A percentile compares a stretch with the other conserved stretches of the same genome.
These are phyloP conservation scores for Pelecanoides urinatrix DNA, from an alignment of 2,113 vertebrate genomes.

Conservation along the genomic window DNA sequence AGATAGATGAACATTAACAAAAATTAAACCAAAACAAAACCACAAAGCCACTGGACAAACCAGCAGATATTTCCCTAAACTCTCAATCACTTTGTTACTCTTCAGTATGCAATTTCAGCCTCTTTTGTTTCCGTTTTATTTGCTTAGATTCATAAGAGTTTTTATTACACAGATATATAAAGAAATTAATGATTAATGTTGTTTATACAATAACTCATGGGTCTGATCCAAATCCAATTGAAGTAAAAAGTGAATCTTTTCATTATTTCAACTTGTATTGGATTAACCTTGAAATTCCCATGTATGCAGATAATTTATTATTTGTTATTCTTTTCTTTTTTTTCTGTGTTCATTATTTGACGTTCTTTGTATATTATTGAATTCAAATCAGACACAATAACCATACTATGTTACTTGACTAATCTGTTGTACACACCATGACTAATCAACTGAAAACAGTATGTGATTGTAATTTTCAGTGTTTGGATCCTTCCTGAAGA, in stretches of 20 bases:
- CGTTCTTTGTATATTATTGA: not conserved
- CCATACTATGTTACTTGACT: not conserved
- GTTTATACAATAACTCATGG: not conserved
- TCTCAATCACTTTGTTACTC: not conserved
- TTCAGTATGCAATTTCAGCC: not conserved
- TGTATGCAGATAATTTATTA: not conserved
- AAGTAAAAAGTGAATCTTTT: conserved; percentile 8
- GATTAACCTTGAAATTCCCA: conserved; percentile 2
- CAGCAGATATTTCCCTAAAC: not conserved
- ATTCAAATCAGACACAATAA: not conserved
- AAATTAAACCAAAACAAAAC: not conserved
- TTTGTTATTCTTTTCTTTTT: not conserved
- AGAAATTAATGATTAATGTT: conserved; percentile 41
- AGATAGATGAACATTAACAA: fast-evolving
- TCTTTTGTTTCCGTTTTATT: not conserved
- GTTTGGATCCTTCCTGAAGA: not conserved
- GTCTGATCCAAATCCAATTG: conserved; percentile 5
- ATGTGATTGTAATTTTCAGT: not conserved
- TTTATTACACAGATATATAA: conserved; percentile 10
- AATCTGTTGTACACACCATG: not conserved
- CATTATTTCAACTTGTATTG: not conserved
- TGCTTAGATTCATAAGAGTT: not conserved
- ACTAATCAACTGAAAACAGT: not conserved
- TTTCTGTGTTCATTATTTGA: not conserved
- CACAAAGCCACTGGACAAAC: not conserved